Percentiles rank a stretch among this genome's conserved stretches.
phyloP scores from a whole-genome alignment of 2,888 invertebrate species.

The Lamellibrachia columna region DNA sequence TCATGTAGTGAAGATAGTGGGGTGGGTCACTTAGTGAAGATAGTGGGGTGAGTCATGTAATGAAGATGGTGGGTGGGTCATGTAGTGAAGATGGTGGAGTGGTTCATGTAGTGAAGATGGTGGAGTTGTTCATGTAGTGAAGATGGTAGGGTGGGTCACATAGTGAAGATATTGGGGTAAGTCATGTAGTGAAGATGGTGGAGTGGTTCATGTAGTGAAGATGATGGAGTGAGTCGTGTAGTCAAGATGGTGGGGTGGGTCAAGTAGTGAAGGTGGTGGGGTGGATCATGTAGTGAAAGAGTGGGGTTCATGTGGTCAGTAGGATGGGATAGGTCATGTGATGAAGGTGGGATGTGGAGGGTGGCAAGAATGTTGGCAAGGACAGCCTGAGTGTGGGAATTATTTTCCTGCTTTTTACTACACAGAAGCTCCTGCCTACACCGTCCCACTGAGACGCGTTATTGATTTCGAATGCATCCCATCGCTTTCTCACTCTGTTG shows the following conservation, averaged over 20 bases:
- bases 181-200: too few species aligned
- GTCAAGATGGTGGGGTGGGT: background rate
- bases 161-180: too few species aligned
- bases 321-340: background rate
- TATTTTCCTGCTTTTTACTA: background rate
- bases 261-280: background rate
- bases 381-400: background rate
- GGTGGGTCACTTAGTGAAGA: background rate
- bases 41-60: background rate
- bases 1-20: background rate
- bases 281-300: background rate
- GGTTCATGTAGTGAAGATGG: too few species aligned
- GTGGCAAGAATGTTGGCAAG: background rate
- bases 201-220: background rate
- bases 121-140: too few species aligned
- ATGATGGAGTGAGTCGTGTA: background rate
- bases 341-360: background rate
- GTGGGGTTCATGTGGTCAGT: background rate
- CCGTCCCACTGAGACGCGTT: background rate
- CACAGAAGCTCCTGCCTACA: background rate
- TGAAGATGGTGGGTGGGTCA: too few species aligned
- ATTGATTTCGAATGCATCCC: slow-evolving; percentile 5
- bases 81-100: too few species aligned
- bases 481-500: background rate
- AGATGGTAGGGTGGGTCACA: too few species aligned